These are phyloP conservation scores for Acleris literana DNA, from an alignment of 2,888 invertebrate genomes.

Conservation along the genomic window DNA sequence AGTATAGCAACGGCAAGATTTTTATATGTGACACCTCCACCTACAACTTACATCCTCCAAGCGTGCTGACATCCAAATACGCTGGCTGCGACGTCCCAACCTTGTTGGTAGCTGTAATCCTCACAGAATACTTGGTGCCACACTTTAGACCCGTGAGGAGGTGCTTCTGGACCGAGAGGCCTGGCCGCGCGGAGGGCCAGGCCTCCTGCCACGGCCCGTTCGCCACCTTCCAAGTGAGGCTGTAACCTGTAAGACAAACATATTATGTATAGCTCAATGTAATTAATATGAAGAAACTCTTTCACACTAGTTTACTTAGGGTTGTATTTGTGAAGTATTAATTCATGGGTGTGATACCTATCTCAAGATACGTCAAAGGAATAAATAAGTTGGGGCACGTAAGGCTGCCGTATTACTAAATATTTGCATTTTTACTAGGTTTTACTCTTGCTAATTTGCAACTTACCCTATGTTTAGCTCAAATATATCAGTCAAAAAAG, in stretches of 20 bases:
- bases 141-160: constrained; percentile 89
- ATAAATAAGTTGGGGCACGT: too few species aligned
- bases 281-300: background rate
- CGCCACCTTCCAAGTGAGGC: constrained; percentile 78
- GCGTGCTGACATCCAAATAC: constrained; percentile 84
- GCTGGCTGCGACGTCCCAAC: constrained; percentile 91
- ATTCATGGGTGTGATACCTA: too few species aligned
- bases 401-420: too few species aligned
- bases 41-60: constrained; percentile 80
- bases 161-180: constrained; percentile 83
- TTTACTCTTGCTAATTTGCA: too few species aligned
- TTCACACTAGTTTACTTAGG: too few species aligned
- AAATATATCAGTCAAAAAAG: too few species aligned
- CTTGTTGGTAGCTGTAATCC: constrained; percentile 91
- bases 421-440: too few species aligned
- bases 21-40: background rate
- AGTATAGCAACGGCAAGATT: too few species aligned
- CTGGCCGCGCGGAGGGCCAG: constrained; percentile 79
- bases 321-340: too few species aligned
- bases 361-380: too few species aligned
- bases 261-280: background rate
- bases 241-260: constrained; percentile 64
- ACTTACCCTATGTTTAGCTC: too few species aligned
- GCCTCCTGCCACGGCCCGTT: constrained; percentile 84
- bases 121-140: constrained; percentile 91